Evolutionary conservation across 2,797 vertebrate species (phyloP), one percentile per base, ranked within the genome.

Genomic region (Zenarchopterus dispar): DNA sequence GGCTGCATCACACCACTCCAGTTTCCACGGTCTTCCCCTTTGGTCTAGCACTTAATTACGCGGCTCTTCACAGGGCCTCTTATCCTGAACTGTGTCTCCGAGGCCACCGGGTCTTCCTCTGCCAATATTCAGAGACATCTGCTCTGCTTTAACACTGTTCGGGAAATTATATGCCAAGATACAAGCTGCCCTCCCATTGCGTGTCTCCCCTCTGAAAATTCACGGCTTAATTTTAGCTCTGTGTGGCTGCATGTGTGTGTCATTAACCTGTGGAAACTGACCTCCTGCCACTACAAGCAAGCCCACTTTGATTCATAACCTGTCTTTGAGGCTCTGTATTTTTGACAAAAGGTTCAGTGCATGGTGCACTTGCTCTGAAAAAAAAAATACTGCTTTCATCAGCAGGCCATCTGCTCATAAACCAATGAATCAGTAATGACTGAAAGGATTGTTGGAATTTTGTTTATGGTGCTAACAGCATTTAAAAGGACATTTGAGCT

Each of bases 171-270:
- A 82, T 66, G 73, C 77, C 71, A 67, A 83, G 78, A 87, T 81
- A 84, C 71, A 82, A 80, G 73, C 71, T 73, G 73, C 74, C 75
- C 71, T 80, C 84, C 77, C 72, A 56, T 74, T 77, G 76, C 73
- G 82, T 81, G 87, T 84, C 70, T 70, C 62, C 50, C 56, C 63
- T 89, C 88, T 89, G 75, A 90, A 87, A 88, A 69, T 70, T 90
- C 47, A 57, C 70, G 54, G 78, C 80, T 79, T 78, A 75, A 67
- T 85, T 85, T 86, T 79, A 87, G 78, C 66, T 56, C 58, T 42
- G 53, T 67, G 76, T 67, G 49, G 19, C 66, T 67, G 21, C 62
- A 2, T 71, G 50, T 66, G 54, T 61, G 56, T 45, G 56, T 19
- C 51, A 54, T 60, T 33, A 23, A 36, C 62, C 56, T 78, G 22